Conservation (phyloP, 2,113 vertebrate species). For the Barbus barbus region DNA sequence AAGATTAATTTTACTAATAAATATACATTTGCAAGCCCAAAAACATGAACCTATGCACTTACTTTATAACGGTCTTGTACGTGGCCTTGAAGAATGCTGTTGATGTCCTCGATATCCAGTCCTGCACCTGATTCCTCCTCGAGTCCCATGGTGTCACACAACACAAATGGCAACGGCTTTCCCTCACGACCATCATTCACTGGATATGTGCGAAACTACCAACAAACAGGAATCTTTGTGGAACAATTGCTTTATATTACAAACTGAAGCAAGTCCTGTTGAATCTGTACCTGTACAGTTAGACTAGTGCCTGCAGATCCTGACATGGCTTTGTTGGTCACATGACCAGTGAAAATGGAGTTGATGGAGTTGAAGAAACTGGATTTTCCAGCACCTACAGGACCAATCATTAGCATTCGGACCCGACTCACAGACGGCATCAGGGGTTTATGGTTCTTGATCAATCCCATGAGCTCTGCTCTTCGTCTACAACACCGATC, state of each 20-base stretch:
- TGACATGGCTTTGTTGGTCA: constrained; percentile 67
- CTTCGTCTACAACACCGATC: constrained; percentile 53
- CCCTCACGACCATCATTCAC: constrained; percentile 61
- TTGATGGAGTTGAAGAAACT: constrained; percentile 82
- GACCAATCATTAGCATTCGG: constrained; percentile 76
- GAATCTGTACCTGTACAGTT: constrained; percentile 65
- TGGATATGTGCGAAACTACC: constrained; percentile 67
- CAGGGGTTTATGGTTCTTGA: constrained; percentile 64
- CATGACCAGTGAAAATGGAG: constrained; percentile 71
- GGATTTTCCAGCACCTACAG: constrained; percentile 77
- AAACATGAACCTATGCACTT: not conserved
- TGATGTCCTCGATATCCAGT: constrained; percentile 67
- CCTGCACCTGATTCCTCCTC: constrained; percentile 65
- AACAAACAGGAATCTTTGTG: not conserved
- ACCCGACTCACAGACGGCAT: constrained; percentile 55
- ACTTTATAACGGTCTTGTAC: constrained; percentile 72
- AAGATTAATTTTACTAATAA: constrained; percentile 56
- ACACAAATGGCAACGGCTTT: constrained; percentile 55
- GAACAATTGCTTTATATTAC: constrained; percentile 8
- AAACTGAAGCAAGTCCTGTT: not conserved
- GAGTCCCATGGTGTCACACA: constrained; percentile 77
- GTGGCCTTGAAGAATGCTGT: constrained; percentile 68
- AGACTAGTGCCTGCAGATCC: constrained; percentile 71
- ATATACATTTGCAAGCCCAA: not conserved
- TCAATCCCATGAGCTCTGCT: constrained; percentile 64